These are phyloP conservation scores for Prosapia bicincta DNA, from an alignment of 2,888 invertebrate species.

Conservation along the genomic window DNA sequence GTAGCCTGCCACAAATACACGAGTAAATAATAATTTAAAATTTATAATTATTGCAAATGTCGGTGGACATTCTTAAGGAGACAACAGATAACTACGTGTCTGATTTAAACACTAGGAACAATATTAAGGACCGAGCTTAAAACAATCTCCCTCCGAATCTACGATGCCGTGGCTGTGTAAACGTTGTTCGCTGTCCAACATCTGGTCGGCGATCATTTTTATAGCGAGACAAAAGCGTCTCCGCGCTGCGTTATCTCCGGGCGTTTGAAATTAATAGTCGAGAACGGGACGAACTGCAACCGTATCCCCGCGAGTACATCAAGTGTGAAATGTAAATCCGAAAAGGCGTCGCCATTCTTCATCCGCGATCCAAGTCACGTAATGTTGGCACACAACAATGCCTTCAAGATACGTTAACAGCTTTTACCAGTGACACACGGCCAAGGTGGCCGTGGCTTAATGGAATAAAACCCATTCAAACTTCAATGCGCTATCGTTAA, in stretches of 20 bases:
- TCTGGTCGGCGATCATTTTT: background rate
- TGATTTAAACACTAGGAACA: background rate
- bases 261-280: background rate
- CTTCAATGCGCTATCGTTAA: conserved; percentile 2
- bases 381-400: background rate
- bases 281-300: background rate
- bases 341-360: background rate
- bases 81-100: background rate
- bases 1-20: too few species aligned
- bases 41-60: too few species aligned
- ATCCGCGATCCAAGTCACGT: background rate
- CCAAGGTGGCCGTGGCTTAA: background rate
- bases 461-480: background rate
- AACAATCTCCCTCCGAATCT: background rate
- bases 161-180: background rate
- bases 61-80: too few species aligned
- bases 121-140: background rate
- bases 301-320: background rate
- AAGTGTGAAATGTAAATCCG: too few species aligned
- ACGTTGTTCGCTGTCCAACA: background rate
- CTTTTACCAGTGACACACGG: conserved; percentile 2
- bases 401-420: background rate
- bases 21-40: too few species aligned
- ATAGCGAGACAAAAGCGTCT: too few species aligned
- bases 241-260: background rate